These are phyloP conservation scores for Pionites leucogaster DNA, from an alignment of 2,113 vertebrate species.

Conservation along the genomic window DNA sequence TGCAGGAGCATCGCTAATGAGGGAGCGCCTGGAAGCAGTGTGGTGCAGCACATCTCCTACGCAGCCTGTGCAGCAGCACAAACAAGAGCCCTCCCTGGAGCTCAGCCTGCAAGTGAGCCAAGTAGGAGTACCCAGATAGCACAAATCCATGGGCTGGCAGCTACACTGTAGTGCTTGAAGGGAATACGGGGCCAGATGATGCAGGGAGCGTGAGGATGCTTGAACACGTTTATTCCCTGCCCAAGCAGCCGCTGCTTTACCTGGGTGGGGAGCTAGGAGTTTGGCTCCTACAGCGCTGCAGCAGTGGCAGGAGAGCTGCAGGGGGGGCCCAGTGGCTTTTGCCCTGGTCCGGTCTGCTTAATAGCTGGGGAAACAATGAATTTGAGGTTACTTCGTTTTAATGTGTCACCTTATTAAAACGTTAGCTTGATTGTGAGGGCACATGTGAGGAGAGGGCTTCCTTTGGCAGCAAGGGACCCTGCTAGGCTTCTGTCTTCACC, in stretches of 20 bases:
- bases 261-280: accelerated
- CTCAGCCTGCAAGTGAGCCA: not conserved
- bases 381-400: not conserved
- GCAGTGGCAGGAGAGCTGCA: not conserved
- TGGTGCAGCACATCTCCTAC: not conserved
- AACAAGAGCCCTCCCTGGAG: not conserved
- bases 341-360: accelerated
- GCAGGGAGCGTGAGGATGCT: not conserved
- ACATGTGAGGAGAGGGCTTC: accelerated
- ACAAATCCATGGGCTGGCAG: not conserved
- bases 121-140: not conserved
- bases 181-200: not conserved
- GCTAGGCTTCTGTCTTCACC: not conserved
- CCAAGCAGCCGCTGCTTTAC: not conserved
- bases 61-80: not conserved
- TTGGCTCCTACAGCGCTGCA: not conserved
- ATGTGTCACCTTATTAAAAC: not conserved
- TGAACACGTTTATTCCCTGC: not conserved
- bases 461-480: accelerated
- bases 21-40: not conserved
- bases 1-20: not conserved
- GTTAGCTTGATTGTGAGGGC: not conserved
- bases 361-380: not conserved
- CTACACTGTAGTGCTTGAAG: not conserved
- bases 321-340: not conserved